phyloP scores from a whole-genome alignment of 2,113 vertebrate species.

The Aphyosemion australe region DNA sequence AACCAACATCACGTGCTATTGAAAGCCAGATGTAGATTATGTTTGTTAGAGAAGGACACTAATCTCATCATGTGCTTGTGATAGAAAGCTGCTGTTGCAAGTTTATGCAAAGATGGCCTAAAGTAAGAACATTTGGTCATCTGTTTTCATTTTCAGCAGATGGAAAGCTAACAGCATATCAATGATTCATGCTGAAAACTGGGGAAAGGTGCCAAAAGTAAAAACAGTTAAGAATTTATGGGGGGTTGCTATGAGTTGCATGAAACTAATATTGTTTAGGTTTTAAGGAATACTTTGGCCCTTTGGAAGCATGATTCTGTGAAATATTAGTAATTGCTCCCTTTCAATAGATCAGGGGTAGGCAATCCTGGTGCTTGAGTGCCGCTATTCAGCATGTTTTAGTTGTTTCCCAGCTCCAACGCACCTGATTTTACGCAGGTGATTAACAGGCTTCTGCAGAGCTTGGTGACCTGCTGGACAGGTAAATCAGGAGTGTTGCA shows the following conservation, averaged over 20 bases:
- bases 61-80: conserved; percentile 7
- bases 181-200: background rate
- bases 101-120: background rate
- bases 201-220: background rate
- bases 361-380: too few relatives aligned
- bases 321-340: too few relatives aligned
- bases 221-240: background rate
- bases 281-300: too few relatives aligned
- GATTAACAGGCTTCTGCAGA: too few relatives aligned
- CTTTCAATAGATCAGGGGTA: too few relatives aligned
- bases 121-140: conserved; percentile 1
- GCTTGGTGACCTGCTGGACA: too few relatives aligned
- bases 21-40: background rate
- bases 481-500: too few relatives aligned
- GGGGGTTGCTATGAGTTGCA: background rate
- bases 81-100: background rate
- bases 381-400: too few relatives aligned
- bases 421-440: too few relatives aligned
- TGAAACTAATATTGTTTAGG: background rate
- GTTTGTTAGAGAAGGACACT: background rate
- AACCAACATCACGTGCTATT: conserved; percentile 3
- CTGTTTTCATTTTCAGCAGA: background rate
- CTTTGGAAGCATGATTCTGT: too few relatives aligned
- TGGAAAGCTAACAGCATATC: background rate
- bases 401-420: too few relatives aligned